A percentile compares a stretch with the other conserved stretches of the same genome.
Evolutionary conservation across 2,888 invertebrate genomes (phyloP).

Genomic region (Amphipyra berbera): DNA sequence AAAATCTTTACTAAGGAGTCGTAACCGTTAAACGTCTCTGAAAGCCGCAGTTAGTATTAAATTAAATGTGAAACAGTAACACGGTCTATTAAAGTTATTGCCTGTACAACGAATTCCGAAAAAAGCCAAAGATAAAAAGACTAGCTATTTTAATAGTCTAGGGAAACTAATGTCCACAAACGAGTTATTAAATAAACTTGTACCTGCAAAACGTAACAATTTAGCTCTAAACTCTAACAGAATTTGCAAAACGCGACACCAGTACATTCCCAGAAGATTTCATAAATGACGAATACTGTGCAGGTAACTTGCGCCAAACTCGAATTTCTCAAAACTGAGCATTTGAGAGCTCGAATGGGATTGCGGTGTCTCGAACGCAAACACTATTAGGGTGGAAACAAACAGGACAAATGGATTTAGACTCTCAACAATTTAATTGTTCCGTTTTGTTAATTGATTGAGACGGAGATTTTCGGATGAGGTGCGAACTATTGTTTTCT

Average conservation of each 20-base stretch:
- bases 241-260: conserved; percentile 35
- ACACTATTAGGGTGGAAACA: conserved; percentile 51
- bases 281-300: conserved; percentile 30
- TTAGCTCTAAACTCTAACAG: conserved; percentile 41
- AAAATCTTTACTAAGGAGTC: no score
- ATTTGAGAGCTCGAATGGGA: conserved; percentile 67
- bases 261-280: conserved; percentile 42
- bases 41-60: no score
- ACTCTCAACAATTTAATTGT: conserved; percentile 57
- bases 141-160: background rate
- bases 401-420: conserved; percentile 65
- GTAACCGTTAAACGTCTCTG: no score
- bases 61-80: no score
- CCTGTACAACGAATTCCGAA: no score
- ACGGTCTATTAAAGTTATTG: no score
- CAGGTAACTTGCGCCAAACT: conserved; percentile 40
- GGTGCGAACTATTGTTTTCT: conserved; percentile 23
- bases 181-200: conserved; percentile 27
- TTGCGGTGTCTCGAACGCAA: conserved; percentile 64
- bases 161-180: background rate
- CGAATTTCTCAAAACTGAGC: conserved; percentile 56
- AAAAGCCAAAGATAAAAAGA: no score
- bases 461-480: conserved; percentile 33
- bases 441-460: conserved; percentile 58
- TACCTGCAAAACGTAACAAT: conserved; percentile 31